phyloP scores from a whole-genome alignment of 1,140 invertebrate species.

The Cyrtorhinus lividipennis region DNA sequence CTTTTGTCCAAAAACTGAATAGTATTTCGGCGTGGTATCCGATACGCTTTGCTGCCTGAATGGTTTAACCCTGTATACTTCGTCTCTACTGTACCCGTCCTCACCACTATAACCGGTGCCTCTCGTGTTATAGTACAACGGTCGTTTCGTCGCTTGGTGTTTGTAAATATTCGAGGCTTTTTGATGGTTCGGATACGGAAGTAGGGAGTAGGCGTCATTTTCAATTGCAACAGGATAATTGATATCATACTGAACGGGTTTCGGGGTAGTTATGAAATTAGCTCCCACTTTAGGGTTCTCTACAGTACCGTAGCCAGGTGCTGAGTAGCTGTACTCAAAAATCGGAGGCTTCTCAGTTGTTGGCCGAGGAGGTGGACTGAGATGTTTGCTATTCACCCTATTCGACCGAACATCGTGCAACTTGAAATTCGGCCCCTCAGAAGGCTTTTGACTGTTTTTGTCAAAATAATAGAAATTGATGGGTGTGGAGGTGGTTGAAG shows the following conservation, averaged over 20 bases:
- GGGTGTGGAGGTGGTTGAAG: neutral
- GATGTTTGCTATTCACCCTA: neutral
- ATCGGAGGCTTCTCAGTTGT: constrained; percentile 25
- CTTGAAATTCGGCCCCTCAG: neutral
- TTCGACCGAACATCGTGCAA: neutral
- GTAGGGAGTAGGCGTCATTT: constrained; percentile 12
- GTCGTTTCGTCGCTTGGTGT: neutral
- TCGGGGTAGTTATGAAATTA: constrained; percentile 15
- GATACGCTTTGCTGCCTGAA: constrained; percentile 44
- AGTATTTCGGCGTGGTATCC: constrained; percentile 59
- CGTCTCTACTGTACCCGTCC: neutral
- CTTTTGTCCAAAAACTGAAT: constrained; percentile 59
- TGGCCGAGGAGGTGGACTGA: neutral
- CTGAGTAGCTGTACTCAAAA: constrained; percentile 27
- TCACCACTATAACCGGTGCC: neutral
- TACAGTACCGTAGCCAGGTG: constrained; percentile 24
- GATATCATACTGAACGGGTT: constrained; percentile 11
- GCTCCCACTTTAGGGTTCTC: constrained; percentile 21
- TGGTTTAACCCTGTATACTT: neutral
- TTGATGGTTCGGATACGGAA: constrained; percentile 17
- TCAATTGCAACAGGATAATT: constrained; percentile 9
- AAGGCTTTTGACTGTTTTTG: constrained; percentile 1
- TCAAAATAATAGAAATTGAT: constrained; percentile 14
- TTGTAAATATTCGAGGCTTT: neutral
- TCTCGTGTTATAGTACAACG: neutral